These are phyloP conservation scores for Ectropis grisescens DNA, from an alignment of 1,140 invertebrate genomes.

Conservation along the genomic window DNA sequence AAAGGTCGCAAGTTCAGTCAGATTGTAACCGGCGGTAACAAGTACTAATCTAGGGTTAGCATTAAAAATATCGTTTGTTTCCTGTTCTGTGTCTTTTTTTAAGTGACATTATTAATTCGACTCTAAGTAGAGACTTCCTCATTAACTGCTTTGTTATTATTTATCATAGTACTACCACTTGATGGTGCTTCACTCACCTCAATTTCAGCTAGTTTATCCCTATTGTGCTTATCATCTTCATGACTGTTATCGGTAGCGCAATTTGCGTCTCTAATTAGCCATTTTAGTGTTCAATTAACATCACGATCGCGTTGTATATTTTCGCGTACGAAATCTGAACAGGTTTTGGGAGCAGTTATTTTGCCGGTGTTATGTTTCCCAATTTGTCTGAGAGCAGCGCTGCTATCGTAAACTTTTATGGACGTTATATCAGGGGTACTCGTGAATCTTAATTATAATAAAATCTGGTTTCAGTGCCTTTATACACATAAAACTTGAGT, in stretches of 20 bases:
- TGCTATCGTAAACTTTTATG: conserved; percentile 1
- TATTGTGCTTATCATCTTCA: neutral
- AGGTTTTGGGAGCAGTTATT: too few species aligned
- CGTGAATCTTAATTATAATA: conserved; percentile 6
- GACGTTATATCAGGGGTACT: conserved; percentile 3
- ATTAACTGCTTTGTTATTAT: conserved; percentile 51
- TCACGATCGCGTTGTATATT: too few species aligned
- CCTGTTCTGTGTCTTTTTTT: conserved; percentile 38
- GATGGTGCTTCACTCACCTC: conserved; percentile 23
- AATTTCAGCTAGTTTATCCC: conserved; percentile 32
- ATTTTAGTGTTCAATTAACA: neutral
- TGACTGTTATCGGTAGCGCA: neutral
- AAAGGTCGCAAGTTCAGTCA: conserved; percentile 15
- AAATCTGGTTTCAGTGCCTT: conserved; percentile 3
- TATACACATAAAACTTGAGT: too few species aligned
- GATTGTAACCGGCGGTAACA: conserved; percentile 22
- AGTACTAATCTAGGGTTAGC: conserved; percentile 49
- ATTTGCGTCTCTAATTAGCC: conserved; percentile 9
- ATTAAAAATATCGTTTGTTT: conserved; percentile 42
- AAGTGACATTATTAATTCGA: conserved; percentile 49
- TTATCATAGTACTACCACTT: conserved; percentile 34
- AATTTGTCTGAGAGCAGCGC: too few species aligned
- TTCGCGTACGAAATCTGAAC: too few species aligned
- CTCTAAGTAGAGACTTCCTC: conserved; percentile 60
- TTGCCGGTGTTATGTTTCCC: too few species aligned